These are phyloP conservation scores for Drosophila santomea DNA, from an alignment of 1,140 invertebrate genomes.

Conservation along the genomic window DNA sequence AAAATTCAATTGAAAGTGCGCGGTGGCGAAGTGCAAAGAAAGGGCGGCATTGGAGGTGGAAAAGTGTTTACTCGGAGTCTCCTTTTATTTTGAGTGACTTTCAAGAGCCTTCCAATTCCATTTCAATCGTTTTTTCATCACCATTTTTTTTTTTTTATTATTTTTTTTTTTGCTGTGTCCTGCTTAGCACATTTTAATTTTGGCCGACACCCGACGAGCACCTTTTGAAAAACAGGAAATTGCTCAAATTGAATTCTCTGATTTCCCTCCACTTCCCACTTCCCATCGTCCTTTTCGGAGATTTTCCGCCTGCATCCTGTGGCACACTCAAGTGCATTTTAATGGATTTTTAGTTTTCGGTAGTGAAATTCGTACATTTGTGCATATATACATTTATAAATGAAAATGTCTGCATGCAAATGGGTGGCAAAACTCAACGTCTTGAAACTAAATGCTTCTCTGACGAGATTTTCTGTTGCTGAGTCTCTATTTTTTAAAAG, in stretches of 20 bases:
- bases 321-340: slow-evolving; percentile 66
- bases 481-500: background rate
- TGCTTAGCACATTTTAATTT: slow-evolving; percentile 65
- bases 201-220: slow-evolving; percentile 28
- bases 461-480: background rate
- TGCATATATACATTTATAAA: background rate
- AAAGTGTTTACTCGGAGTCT: slow-evolving; percentile 2
- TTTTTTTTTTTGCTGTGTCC: background rate
- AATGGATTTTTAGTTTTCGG: slow-evolving; percentile 54
- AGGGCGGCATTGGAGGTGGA: slow-evolving; percentile 14
- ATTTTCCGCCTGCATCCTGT: slow-evolving; percentile 40
- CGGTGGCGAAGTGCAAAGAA: slow-evolving; percentile 23
- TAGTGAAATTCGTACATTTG: background rate
- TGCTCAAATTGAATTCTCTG: slow-evolving; percentile 78
- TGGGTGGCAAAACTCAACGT: background rate
- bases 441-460: background rate
- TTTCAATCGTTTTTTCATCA: slow-evolving; percentile 5
- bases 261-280: slow-evolving; percentile 55
- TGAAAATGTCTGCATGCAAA: slow-evolving; percentile 13
- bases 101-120: slow-evolving; percentile 39
- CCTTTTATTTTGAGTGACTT: slow-evolving; percentile 30
- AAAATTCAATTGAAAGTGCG: slow-evolving; percentile 65
- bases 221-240: slow-evolving; percentile 73
- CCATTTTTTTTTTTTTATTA: background rate
- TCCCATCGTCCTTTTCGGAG: slow-evolving; percentile 17